Conservation (phyloP, 2,888 invertebrate genomes). For the Tipula helvola region DNA sequence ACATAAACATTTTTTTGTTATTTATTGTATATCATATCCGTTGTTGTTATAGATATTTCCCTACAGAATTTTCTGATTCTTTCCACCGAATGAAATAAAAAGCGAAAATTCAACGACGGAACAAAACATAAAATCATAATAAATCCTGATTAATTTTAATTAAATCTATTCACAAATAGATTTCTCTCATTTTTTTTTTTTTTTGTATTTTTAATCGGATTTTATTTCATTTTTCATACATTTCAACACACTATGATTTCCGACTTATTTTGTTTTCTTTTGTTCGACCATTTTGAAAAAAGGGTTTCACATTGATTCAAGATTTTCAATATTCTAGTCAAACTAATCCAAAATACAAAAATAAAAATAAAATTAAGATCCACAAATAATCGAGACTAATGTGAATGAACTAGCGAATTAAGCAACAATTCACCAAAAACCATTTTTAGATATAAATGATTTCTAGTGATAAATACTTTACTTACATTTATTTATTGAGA, state of each 20-base stretch:
- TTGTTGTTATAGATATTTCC: background rate
- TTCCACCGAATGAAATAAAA: background rate
- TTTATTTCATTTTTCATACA: background rate
- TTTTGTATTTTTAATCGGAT: background rate
- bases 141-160: constrained; percentile 4
- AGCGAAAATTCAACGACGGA: background rate
- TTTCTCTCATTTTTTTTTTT: background rate
- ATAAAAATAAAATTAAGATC: too few species aligned
- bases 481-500: too few species aligned
- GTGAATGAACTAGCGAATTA: too few species aligned
- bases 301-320: background rate
- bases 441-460: too few species aligned
- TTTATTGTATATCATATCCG: background rate
- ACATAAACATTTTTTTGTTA: background rate
- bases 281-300: background rate
- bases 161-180: constrained; percentile 4
- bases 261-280: background rate
- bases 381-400: too few species aligned
- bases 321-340: background rate
- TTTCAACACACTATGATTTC: background rate
- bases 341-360: too few species aligned
- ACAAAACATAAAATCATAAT: background rate
- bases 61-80: background rate
- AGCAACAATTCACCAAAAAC: too few species aligned
- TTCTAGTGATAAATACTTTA: too few species aligned